These are phyloP conservation scores for Agonopterix subpropinquella DNA, from an alignment of 2,888 invertebrate species.

Conservation along the genomic window DNA sequence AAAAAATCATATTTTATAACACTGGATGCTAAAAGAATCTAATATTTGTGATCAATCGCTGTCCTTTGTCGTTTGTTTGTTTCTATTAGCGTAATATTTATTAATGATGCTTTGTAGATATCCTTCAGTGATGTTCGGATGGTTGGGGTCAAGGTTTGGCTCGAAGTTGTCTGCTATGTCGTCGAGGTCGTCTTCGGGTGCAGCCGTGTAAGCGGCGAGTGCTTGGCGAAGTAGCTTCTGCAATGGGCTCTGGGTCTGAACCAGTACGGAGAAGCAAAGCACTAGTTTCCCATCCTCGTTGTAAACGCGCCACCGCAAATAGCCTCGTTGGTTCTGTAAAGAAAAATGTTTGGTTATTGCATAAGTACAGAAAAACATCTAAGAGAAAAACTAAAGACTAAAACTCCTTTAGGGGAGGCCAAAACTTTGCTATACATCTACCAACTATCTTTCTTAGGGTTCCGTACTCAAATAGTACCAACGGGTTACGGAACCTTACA, in stretches of 20 bases:
- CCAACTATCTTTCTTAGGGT: no score
- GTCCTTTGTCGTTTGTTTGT: neutral
- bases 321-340: slow-evolving; percentile 54
- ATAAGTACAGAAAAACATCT: no score
- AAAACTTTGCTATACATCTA: no score
- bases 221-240: slow-evolving; percentile 34
- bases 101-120: slow-evolving; percentile 4
- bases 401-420: no score
- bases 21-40: neutral
- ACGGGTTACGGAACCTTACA: no score
- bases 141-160: neutral
- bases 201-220: slow-evolving; percentile 27
- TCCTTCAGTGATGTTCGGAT: neutral
- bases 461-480: no score
- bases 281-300: slow-evolving; percentile 45
- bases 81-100: slow-evolving; percentile 1
- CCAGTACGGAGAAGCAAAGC: slow-evolving; percentile 53
- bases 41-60: neutral
- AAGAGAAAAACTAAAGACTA: no score
- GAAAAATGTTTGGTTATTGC: no score
- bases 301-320: slow-evolving; percentile 49
- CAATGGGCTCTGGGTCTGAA: slow-evolving; percentile 49
- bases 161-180: slow-evolving; percentile 5
- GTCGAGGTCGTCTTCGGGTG: neutral
- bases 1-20: no score